Conservation (phyloP, 2,797 vertebrate genomes). For the Schizothorax lantsangensis region DNA sequence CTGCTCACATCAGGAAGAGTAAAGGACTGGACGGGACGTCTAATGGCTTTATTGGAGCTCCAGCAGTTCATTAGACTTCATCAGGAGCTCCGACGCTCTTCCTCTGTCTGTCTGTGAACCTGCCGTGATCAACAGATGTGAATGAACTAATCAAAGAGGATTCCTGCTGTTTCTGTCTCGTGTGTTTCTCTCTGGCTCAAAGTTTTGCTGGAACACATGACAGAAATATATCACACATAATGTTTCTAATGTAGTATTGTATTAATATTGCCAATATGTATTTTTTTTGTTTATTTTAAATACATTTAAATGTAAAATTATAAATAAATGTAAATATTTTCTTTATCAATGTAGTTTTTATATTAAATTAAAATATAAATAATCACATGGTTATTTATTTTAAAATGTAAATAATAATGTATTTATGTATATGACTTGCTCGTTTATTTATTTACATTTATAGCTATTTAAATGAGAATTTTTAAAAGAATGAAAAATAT, state of each 20-base stretch:
- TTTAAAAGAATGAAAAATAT: neutral
- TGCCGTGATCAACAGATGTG: neutral
- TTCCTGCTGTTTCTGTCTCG: neutral
- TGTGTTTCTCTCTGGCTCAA: neutral
- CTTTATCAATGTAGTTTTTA: neutral
- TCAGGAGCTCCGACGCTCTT: neutral
- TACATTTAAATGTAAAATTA: neutral
- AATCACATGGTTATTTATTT: neutral
- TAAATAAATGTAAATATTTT: neutral
- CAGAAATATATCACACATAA: neutral
- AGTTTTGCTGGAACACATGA: neutral
- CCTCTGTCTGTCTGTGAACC: neutral
- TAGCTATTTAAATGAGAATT: neutral
- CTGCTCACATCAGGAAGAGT: conserved; percentile 60
- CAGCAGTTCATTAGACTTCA: conserved; percentile 75
- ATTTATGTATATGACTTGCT: neutral
- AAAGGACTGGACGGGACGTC: conserved; percentile 60
- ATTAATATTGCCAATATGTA: neutral
- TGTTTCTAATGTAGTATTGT: neutral
- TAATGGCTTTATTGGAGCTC: conserved; percentile 81
- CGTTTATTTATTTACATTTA: neutral
- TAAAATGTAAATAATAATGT: neutral
- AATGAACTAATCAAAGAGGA: neutral
- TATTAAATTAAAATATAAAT: neutral
- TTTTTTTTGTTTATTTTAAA: neutral